Percentiles rank a stretch among this genome's conserved stretches.
Evolutionary conservation across 1,140 invertebrate genomes (phyloP).

Genomic region (Meteorus sp.): DNA sequence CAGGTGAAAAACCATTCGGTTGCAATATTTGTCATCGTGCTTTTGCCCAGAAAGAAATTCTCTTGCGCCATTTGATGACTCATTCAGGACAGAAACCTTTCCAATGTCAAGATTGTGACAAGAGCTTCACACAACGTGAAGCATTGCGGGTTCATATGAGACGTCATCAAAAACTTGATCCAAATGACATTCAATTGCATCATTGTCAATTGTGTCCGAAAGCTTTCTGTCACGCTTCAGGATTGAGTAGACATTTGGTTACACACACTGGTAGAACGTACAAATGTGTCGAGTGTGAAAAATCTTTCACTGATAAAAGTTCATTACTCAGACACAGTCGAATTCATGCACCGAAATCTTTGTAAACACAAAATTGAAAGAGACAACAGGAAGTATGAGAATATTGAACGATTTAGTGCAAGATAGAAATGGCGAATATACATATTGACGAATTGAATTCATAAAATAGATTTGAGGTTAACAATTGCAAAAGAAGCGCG

Average conservation of each 20-base stretch:
- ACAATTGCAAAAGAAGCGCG: too few species aligned
- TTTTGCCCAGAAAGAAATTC: slow-evolving; percentile 79
- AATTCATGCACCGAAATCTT: slow-evolving; percentile 55
- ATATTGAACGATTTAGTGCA: too few species aligned
- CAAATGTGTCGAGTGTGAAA: slow-evolving; percentile 67
- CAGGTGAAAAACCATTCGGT: slow-evolving; percentile 73
- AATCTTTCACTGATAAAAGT: slow-evolving; percentile 72
- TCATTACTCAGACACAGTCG: slow-evolving; percentile 66
- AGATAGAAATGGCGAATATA: too few species aligned
- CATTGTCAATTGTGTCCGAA: slow-evolving; percentile 71
- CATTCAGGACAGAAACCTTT: slow-evolving; percentile 84
- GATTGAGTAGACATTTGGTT: slow-evolving; percentile 71
- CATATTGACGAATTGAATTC: too few species aligned
- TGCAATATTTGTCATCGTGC: slow-evolving; percentile 72
- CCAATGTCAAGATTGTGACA: slow-evolving; percentile 73
- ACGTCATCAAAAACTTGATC: slow-evolving; percentile 62
- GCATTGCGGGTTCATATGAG: slow-evolving; percentile 67
- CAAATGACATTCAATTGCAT: slow-evolving; percentile 64
- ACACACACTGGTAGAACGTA: slow-evolving; percentile 70
- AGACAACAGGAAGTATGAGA: too few species aligned
- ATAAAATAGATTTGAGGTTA: too few species aligned
- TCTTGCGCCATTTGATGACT: slow-evolving; percentile 81
- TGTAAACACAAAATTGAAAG: too few species aligned
- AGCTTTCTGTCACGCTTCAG: slow-evolving; percentile 69
- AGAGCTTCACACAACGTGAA: slow-evolving; percentile 73